Evolutionary conservation across 1,140 invertebrate species (phyloP).

Genomic region (Halictus rubicundus): DNA sequence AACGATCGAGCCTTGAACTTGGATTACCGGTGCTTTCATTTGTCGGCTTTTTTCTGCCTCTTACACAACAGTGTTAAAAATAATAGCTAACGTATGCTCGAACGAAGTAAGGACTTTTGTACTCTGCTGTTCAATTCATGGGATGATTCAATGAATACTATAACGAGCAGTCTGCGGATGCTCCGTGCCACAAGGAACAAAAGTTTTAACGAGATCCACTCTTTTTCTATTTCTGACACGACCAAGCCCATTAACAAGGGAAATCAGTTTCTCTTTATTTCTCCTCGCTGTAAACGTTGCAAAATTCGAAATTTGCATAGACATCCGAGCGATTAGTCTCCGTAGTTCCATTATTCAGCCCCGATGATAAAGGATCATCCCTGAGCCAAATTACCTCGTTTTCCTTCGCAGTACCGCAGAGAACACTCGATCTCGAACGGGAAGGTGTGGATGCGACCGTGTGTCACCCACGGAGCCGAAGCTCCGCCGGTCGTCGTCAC

Average conservation of each 20-base stretch:
- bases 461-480: conserved; percentile 54
- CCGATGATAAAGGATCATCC: not conserved
- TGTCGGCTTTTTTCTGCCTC: no score
- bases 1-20: conserved; percentile 32
- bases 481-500: conserved; percentile 53
- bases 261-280: no score
- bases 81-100: no score
- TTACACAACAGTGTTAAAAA: no score
- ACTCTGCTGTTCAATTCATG: no score
- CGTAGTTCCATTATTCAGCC: not conserved
- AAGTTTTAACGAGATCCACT: no score
- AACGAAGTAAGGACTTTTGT: no score
- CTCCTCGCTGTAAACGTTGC: not conserved
- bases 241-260: no score
- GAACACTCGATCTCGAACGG: conserved; percentile 24
- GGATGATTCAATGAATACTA: no score
- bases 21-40: not conserved
- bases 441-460: conserved; percentile 51
- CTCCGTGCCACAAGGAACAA: no score
- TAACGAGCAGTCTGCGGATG: no score
- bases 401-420: conserved; percentile 37
- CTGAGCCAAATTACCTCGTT: conserved; percentile 45
- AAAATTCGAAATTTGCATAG: not conserved
- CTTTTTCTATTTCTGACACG: no score
- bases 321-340: not conserved